A percentile compares a stretch with the other conserved stretches of the same genome.
phyloP scores from a whole-genome alignment of 2,888 invertebrate genomes.

The Lithophane leautieri region DNA sequence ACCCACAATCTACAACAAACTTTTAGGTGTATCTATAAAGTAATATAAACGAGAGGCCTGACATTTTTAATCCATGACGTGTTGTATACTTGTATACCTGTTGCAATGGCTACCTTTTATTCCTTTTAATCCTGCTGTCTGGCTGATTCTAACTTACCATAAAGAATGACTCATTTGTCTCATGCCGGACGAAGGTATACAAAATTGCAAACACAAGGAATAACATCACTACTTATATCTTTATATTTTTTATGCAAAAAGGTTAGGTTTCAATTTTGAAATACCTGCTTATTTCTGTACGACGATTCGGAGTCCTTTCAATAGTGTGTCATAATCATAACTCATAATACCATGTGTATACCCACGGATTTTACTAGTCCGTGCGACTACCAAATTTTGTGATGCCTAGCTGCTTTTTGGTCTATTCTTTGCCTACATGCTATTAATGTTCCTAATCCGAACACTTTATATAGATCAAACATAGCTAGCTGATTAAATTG shows the following conservation, averaged over 20 bases:
- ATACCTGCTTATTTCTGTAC: background rate
- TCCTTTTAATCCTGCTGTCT: slow-evolving; percentile 18
- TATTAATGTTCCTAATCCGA: background rate
- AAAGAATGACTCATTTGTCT: slow-evolving; percentile 14
- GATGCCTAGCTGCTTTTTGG: background rate
- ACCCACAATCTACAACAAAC: slow-evolving; percentile 80
- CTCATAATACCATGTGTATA: background rate
- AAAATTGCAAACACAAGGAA: slow-evolving; percentile 3
- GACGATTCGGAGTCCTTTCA: background rate
- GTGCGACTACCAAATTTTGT: background rate
- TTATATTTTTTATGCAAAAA: background rate
- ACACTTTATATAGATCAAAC: background rate
- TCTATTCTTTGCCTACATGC: too few relatives aligned
- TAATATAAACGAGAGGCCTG: slow-evolving; percentile 40
- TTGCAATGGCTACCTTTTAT: slow-evolving; percentile 26
- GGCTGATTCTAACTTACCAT: slow-evolving; percentile 11
- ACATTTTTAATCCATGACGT: slow-evolving; percentile 47
- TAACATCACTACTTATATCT: background rate
- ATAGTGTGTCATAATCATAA: too few relatives aligned
- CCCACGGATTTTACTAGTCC: background rate
- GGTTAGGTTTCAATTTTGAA: background rate
- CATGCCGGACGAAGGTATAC: background rate
- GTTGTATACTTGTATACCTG: slow-evolving; percentile 39
- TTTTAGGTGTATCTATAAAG: slow-evolving; percentile 66
- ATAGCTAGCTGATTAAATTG: background rate